Percentiles rank a stretch among this genome's conserved stretches.
These are phyloP conservation scores for Margaritifera margaritifera DNA, from an alignment of 2,888 invertebrate species.

Conservation along the genomic window DNA sequence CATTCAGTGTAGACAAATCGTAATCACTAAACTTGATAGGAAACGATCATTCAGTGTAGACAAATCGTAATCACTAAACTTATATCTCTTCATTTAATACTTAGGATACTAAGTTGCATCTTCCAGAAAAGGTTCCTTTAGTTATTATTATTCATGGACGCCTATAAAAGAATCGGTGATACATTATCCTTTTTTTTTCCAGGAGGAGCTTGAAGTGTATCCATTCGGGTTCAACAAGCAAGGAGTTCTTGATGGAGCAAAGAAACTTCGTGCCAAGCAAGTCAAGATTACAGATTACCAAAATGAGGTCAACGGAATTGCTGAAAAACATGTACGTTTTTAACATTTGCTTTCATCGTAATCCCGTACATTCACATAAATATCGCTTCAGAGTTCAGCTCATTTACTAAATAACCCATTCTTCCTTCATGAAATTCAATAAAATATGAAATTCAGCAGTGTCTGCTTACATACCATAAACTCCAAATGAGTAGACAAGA, in stretches of 20 bases:
- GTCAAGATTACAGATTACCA: slow-evolving; percentile 45
- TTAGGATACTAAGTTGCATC: background rate
- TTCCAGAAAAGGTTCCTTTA: background rate
- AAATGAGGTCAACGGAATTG: slow-evolving; percentile 49
- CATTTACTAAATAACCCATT: too few relatives aligned
- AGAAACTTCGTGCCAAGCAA: slow-evolving; percentile 40
- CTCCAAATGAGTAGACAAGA: too few relatives aligned
- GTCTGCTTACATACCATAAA: too few relatives aligned
- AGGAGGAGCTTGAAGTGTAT: slow-evolving; percentile 57
- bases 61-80: background rate
- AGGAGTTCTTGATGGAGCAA: slow-evolving; percentile 50
- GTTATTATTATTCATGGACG: too few relatives aligned
- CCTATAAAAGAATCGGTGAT: too few relatives aligned
- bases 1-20: too few relatives aligned
- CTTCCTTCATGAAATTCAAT: too few relatives aligned
- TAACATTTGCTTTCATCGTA: background rate
- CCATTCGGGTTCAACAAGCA: slow-evolving; percentile 56
- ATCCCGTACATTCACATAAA: background rate
- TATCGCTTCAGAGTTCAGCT: too few relatives aligned
- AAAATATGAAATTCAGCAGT: too few relatives aligned
- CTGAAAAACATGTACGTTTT: slow-evolving; percentile 53
- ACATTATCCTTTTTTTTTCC: slow-evolving; percentile 5
- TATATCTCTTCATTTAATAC: background rate
- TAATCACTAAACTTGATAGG: background rate
- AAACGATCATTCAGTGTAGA: background rate